phyloP scores from a whole-genome alignment of 1,140 invertebrate genomes.

The Periplaneta americana region DNA sequence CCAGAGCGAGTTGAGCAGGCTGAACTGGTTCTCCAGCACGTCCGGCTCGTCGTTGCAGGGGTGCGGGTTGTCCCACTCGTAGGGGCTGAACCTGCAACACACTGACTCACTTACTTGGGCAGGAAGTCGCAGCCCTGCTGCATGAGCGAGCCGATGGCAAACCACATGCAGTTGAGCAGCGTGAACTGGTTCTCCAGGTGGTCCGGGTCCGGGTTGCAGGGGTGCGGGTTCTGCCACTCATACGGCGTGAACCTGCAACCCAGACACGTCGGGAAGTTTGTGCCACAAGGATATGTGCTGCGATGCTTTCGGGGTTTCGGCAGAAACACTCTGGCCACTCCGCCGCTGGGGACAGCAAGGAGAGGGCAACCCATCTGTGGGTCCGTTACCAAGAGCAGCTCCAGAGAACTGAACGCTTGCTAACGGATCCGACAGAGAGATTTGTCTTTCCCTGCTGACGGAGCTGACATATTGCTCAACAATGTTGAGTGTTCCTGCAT shows the following conservation, averaged over 20 bases:
- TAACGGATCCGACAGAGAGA: too few relatives aligned
- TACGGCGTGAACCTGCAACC: slow-evolving; percentile 77
- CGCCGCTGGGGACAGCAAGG: too few relatives aligned
- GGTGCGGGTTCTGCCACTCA: slow-evolving; percentile 86
- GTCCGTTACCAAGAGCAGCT: too few relatives aligned
- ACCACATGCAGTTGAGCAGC: slow-evolving; percentile 91
- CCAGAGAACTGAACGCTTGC: too few relatives aligned
- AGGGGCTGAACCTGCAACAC: slow-evolving; percentile 71
- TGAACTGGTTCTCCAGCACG: slow-evolving; percentile 83
- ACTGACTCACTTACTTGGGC: slow-evolving; percentile 66
- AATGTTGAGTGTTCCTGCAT: too few relatives aligned
- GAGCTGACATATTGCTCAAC: too few relatives aligned
- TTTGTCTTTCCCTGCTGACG: too few relatives aligned
- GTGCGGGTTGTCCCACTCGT: slow-evolving; percentile 84
- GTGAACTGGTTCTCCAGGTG: slow-evolving; percentile 87
- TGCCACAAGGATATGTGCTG: too few relatives aligned
- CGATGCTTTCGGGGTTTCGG: too few relatives aligned
- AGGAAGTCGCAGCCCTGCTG: slow-evolving; percentile 88
- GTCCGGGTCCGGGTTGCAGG: slow-evolving; percentile 71
- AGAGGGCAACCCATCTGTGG: too few relatives aligned
- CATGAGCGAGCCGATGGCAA: slow-evolving; percentile 90
- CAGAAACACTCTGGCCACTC: too few relatives aligned
- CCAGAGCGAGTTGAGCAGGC: slow-evolving; percentile 80
- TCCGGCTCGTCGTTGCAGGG: slow-evolving; percentile 72
- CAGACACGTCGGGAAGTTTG: not conserved